phyloP scores from a whole-genome alignment of 2,113 vertebrate genomes.

The Calyptommatus sinebrachiatus region DNA sequence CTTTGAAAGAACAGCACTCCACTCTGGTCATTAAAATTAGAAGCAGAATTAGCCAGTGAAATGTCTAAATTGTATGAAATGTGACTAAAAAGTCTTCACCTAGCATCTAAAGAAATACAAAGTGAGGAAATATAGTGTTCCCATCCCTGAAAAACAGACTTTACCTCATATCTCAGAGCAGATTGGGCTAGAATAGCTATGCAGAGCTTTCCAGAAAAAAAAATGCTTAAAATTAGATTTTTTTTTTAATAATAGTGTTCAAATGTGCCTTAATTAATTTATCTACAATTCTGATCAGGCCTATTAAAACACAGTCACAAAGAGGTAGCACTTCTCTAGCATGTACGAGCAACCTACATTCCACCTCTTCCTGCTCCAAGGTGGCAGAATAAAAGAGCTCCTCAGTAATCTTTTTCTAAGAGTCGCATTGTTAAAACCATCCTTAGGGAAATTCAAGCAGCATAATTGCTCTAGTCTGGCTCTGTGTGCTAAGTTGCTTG shows the following conservation, averaged over 20 bases:
- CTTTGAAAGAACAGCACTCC: too few species aligned
- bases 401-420: slow-evolving; percentile 48
- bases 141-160: too few species aligned
- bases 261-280: slow-evolving; percentile 43
- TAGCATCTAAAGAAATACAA: too few species aligned
- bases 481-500: slow-evolving; percentile 62
- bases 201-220: too few species aligned
- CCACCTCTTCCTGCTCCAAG: slow-evolving; percentile 36
- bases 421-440: slow-evolving; percentile 63
- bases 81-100: too few species aligned
- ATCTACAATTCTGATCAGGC: slow-evolving; percentile 5
- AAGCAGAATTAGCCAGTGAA: too few species aligned
- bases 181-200: too few species aligned
- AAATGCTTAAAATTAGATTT: neutral
- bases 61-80: too few species aligned
- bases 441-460: slow-evolving; percentile 64
- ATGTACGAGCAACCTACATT: slow-evolving; percentile 21
- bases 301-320: slow-evolving; percentile 33
- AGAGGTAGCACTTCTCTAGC: slow-evolving; percentile 4
- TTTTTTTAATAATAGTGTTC: slow-evolving; percentile 28
- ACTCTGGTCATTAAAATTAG: too few species aligned
- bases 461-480: slow-evolving; percentile 72
- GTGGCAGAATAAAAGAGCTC: slow-evolving; percentile 60
- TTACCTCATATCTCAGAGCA: too few species aligned
- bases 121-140: too few species aligned